Base-by-base conservation (phyloP, 2,888 invertebrate genomes). In the Danaus chrysippus region DNA sequence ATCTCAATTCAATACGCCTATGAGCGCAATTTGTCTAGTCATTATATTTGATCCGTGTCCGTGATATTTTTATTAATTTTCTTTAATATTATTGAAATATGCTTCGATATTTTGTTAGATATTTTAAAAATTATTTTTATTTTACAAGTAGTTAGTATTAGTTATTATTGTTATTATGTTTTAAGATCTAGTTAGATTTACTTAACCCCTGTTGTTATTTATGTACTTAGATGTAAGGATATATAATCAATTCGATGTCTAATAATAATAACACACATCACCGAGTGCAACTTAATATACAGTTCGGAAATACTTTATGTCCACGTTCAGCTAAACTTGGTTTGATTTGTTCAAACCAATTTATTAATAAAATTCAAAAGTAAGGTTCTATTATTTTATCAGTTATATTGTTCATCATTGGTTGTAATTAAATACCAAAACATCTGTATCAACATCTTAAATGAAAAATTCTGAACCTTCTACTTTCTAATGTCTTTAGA, bases 131-230 rank as follows among this genome's bases (percentile, higher is more conserved):
- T 49, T 17, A 10, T 49, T 15, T 49, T 49, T 17, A 49, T 11
- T 49, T 49, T 49, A 49, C 17, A 49, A 10, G 23, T 15, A 49
- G 19, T 56, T 49, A 42, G 42, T 42, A 13, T 56, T 56, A 49
- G 23, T 41, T 61, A 42, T 52, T 52, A 56, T 56, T 63, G 60
- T 60, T 57, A 54, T 56, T 57, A 57, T 11, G 17, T 41, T 46
- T 42, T 56, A 56, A 15, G 17, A 60, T 56, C 34, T 65, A 65
- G 43, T 41, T 63, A 63, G 54, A 42, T 52, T 56, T 61, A 58
- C 17, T 56, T 59, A 64, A 58, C 53, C 56, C 55, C 23, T 58
- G 66, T 64, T 66, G 63, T 63, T 66, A 66, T 63, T 52, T 66
- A 57, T 64, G 65, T 66, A 58, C 56, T 53, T 59, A 56, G 59